Evolutionary conservation across 1,140 invertebrate genomes (phyloP).

Genomic region (Drosophila simulans): DNA sequence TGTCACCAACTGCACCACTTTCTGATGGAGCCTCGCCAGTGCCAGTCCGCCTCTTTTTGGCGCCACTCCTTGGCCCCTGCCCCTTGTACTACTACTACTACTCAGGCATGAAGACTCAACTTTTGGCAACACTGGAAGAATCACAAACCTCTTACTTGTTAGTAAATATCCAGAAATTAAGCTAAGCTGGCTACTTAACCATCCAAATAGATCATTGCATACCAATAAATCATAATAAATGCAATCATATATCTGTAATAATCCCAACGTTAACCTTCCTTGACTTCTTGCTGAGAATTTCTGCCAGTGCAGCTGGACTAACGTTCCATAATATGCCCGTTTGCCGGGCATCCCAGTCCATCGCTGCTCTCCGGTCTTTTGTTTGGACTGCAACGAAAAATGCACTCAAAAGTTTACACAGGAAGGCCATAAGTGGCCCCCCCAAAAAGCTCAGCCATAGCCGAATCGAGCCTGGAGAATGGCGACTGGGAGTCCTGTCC

Average conservation of each 20-base stretch:
- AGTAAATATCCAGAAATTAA: not conserved
- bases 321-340: constrained; percentile 58
- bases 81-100: not conserved
- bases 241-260: no score
- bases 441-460: constrained; percentile 12
- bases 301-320: constrained; percentile 22
- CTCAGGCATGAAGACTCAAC: constrained; percentile 39
- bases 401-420: constrained; percentile 83
- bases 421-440: constrained; percentile 77
- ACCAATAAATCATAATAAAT: no score
- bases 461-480: constrained; percentile 1
- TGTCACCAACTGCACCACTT: constrained; percentile 76
- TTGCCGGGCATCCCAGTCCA: constrained; percentile 37
- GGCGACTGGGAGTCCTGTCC: not conserved
- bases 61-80: not conserved
- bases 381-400: constrained; percentile 77
- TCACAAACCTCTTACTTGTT: no score
- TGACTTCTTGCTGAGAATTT: not conserved
- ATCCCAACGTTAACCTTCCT: no score
- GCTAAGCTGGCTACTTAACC: not conserved
- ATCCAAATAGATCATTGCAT: no score
- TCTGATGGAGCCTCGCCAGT: constrained; percentile 57
- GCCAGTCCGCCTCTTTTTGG: constrained; percentile 15
- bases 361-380: constrained; percentile 57
- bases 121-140: constrained; percentile 25